Conservation (phyloP, 2,888 invertebrate genomes). For the Orchesellides sinensis region DNA sequence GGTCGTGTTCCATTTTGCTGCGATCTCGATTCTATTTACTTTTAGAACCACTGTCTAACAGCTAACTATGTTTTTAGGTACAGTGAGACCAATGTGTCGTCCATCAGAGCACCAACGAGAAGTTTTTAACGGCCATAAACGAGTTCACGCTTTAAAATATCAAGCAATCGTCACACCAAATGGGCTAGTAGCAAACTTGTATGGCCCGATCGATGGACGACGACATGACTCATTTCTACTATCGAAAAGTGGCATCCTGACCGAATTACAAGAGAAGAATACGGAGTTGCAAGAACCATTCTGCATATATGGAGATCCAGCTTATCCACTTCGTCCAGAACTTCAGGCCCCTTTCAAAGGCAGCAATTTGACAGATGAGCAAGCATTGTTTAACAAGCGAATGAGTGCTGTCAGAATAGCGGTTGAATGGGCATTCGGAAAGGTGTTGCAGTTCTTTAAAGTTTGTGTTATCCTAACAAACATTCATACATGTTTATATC, state of each 20-base stretch:
- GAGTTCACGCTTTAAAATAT: constrained; percentile 28
- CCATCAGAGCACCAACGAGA: background rate
- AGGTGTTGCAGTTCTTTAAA: constrained; percentile 61
- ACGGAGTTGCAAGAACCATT: background rate
- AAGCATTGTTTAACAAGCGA: constrained; percentile 50
- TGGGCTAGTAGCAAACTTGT: constrained; percentile 26
- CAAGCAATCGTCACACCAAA: constrained; percentile 21
- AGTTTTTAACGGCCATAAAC: constrained; percentile 26
- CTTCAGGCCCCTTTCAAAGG: constrained; percentile 18
- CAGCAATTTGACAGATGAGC: background rate
- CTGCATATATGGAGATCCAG: constrained; percentile 34
- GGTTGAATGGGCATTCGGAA: constrained; percentile 67
- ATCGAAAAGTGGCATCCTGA: background rate
- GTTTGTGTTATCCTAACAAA: constrained; percentile 66
- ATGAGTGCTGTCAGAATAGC: constrained; percentile 51
- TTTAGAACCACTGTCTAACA: background rate
- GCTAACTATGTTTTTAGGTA: no score
- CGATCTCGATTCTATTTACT: no score
- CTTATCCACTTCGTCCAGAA: constrained; percentile 21
- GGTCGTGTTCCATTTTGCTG: no score
- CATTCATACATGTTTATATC: constrained; percentile 69
- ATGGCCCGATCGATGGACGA: constrained; percentile 20
- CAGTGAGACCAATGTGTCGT: constrained; percentile 17
- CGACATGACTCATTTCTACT: constrained; percentile 31
- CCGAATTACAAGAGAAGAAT: background rate